Evolutionary conservation across 2,113 vertebrate species (phyloP).

Genomic region (Phaethornis superciliosus): DNA sequence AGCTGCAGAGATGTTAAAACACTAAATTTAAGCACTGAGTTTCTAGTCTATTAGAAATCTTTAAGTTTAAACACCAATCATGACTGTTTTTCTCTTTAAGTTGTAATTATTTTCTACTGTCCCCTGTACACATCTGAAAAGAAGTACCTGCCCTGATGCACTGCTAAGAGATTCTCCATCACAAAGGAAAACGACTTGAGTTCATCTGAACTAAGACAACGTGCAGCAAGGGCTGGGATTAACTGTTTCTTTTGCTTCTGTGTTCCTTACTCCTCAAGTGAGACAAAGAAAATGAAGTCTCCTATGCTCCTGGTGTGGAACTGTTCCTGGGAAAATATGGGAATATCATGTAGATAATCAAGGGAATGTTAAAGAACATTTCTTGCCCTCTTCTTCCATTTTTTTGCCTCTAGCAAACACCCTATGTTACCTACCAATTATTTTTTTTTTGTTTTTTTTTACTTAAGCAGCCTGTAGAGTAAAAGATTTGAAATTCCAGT

Average conservation of each 20-base stretch:
- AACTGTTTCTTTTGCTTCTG: background rate
- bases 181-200: background rate
- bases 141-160: background rate
- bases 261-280: background rate
- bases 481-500: background rate
- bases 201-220: background rate
- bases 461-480: background rate
- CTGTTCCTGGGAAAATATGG: background rate
- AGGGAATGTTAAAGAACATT: background rate
- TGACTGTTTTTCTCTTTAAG: background rate
- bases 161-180: background rate
- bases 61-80: conserved; percentile 7
- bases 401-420: background rate
- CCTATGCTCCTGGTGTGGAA: rapidly evolving
- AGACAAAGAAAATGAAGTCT: background rate
- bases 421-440: background rate
- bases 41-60: background rate
- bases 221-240: background rate
- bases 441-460: background rate
- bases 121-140: background rate
- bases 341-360: background rate
- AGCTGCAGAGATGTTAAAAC: conserved; percentile 17
- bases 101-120: background rate
- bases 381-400: background rate
- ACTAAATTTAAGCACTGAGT: conserved; percentile 15